Conservation (phyloP, 2,797 vertebrate species). For the Aplochiton taeniatus region DNA sequence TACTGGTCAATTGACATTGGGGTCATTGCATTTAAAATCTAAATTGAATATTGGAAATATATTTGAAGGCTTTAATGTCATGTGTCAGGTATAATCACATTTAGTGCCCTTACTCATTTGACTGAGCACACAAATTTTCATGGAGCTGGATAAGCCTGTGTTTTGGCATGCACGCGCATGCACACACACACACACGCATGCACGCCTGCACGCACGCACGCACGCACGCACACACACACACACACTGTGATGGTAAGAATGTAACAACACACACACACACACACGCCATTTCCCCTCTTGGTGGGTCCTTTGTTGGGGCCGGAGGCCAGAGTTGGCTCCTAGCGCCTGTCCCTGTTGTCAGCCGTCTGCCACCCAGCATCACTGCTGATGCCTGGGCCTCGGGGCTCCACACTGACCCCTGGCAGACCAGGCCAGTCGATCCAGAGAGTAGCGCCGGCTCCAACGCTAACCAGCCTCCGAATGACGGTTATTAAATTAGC, state of each 20-base stretch:
- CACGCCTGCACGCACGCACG: not conserved
- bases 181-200: not conserved
- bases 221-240: constrained; percentile 12
- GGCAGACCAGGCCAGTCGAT: constrained; percentile 38
- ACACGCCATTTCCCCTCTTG: constrained; percentile 49
- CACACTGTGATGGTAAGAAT: no score
- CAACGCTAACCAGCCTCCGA: not conserved
- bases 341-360: constrained; percentile 37
- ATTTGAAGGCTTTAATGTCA: no score
- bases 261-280: not conserved
- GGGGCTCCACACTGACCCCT: constrained; percentile 33
- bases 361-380: constrained; percentile 49
- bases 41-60: no score
- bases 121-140: no score
- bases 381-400: constrained; percentile 33
- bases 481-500: not conserved
- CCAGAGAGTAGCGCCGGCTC: constrained; percentile 8
- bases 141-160: no score
- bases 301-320: constrained; percentile 16
- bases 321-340: constrained; percentile 24
- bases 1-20: no score
- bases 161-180: no score
- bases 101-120: no score
- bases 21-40: no score
- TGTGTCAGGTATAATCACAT: no score